Conservation (phyloP, 2,113 vertebrate species). For the Cyanocitta stelleri region DNA sequence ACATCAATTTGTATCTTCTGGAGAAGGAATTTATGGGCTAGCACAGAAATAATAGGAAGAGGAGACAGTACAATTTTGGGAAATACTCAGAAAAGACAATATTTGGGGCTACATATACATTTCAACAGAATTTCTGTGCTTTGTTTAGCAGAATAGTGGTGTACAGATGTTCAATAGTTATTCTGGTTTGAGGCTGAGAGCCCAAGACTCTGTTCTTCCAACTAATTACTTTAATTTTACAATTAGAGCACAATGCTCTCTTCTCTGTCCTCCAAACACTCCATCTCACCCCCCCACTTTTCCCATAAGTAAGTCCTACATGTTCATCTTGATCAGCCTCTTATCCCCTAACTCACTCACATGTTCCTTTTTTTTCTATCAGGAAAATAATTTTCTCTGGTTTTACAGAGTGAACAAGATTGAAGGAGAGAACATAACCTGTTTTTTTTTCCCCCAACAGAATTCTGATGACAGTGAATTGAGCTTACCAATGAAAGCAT, state of each 20-base stretch:
- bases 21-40: neutral
- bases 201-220: neutral
- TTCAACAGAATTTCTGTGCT: neutral
- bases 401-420: neutral
- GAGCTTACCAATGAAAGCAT: neutral
- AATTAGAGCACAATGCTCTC: constrained; percentile 2
- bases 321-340: neutral
- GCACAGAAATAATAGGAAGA: neutral
- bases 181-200: neutral
- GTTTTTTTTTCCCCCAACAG: neutral
- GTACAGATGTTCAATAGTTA: constrained; percentile 27
- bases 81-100: neutral
- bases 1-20: neutral
- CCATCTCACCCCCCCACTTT: neutral
- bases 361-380: neutral
- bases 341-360: neutral
- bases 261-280: neutral
- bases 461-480: neutral
- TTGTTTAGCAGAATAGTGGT: constrained; percentile 14
- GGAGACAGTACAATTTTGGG: neutral
- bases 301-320: neutral
- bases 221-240: constrained; percentile 29
- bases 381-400: neutral
- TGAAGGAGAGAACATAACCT: neutral
- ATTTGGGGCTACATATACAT: neutral